Base-by-base conservation (phyloP, 2,797 vertebrate species). In the Thripadectes ignobilis region DNA sequence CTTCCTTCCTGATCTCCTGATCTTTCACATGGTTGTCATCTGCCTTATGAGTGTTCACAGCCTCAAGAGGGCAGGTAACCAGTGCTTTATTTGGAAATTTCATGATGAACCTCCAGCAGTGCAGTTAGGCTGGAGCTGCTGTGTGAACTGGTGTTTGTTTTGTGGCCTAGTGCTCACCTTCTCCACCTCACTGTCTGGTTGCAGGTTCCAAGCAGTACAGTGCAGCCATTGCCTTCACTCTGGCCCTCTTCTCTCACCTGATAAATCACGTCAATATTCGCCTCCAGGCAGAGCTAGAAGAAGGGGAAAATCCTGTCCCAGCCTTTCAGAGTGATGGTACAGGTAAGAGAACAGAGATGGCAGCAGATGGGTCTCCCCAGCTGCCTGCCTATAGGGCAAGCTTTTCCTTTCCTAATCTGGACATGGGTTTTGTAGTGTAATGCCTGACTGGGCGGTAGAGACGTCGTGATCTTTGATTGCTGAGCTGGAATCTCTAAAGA, bases 31-130 rank as follows among this genome's bases (percentile, higher is more conserved):
- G 99, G 98, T 99, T 62, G 97, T 99, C 91, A 99, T 99, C 79
- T 99, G 99, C 97, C 98, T 99, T 38, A 99, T 99, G 99, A 98
- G 98, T 11, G 99, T 99, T 55, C 99, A 99, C 97, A 99, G 99
- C 96, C 98, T 99, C 87, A 99, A 99, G 97, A 98, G 99, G 93
- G 99, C 99, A 98, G 99, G 99, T 99, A 61, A 96, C 86, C 76
- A 26, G 32, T 5, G 29, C 34, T 78, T 54, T 36, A 20, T 48
- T 39, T 79, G 74, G 58, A 29, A 36, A 6, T 14, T 1, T 12
- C 2, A 1, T 21, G 49, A 10, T 63, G 52, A 48, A 3, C 14
- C 3, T 14, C 36, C 63, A 71, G 62, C 62, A 48, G 23, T 9
- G 38, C 65, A 15, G 20, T 58, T 24, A 14, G 49, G 30, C 52